A percentile compares a stretch with the other conserved stretches of the same genome.
Conservation (phyloP, 2,888 invertebrate genomes). For the Clusia tigrina region DNA sequence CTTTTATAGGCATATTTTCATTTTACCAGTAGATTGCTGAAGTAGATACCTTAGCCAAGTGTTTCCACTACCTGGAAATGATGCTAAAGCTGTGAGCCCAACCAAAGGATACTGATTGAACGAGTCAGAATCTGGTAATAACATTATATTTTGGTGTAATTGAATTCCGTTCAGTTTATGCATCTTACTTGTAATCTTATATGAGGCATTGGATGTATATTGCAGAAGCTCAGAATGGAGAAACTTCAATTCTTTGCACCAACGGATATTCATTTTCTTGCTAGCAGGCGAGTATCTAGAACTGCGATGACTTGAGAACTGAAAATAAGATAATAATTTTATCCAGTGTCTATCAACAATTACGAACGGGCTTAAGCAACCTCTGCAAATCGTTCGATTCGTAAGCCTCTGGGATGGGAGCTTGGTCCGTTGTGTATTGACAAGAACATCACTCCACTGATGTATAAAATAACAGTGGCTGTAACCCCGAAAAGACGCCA, state of each 20-base stretch:
- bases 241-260: slow-evolving; percentile 62
- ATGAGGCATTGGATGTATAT: slow-evolving; percentile 33
- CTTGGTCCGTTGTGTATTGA: slow-evolving; percentile 64
- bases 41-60: slow-evolving; percentile 83
- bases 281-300: slow-evolving; percentile 54
- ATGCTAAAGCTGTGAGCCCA: slow-evolving; percentile 71
- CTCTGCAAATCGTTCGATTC: slow-evolving; percentile 59
- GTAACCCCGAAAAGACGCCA: slow-evolving; percentile 65
- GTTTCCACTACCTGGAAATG: slow-evolving; percentile 86
- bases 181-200: slow-evolving; percentile 46
- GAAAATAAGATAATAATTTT: slow-evolving; percentile 15
- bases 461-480: slow-evolving; percentile 63
- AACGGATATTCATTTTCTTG: slow-evolving; percentile 60
- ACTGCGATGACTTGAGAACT: slow-evolving; percentile 60
- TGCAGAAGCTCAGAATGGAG: slow-evolving; percentile 55
- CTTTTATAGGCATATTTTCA: slow-evolving; percentile 9
- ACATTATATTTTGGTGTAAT: neutral
- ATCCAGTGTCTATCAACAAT: neutral
- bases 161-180: neutral
- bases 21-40: slow-evolving; percentile 78
- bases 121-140: neutral
- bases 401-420: slow-evolving; percentile 57
- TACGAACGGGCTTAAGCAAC: slow-evolving; percentile 39
- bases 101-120: slow-evolving; percentile 4
- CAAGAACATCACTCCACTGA: slow-evolving; percentile 62